Evolutionary conservation across 2,797 vertebrate species (phyloP), one percentile per base, ranked within the genome.

Genomic region (Oophaga sylvatica): DNA sequence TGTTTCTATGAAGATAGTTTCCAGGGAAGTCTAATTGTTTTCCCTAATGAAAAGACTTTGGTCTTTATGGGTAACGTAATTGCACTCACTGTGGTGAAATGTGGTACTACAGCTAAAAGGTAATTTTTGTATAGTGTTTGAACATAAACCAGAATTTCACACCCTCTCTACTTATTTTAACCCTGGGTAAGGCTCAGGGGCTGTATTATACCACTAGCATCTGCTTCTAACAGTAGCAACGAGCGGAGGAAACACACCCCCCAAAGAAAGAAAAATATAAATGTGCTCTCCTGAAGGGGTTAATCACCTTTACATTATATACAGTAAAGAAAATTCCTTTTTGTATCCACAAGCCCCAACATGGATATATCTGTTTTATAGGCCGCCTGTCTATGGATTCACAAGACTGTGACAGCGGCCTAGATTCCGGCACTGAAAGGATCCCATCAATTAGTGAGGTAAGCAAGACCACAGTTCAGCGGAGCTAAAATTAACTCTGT

Each of bases 351-450:
- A 48, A 75, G 5, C 19, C 13, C 20, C 48, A 41, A 75, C 35
- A 13, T 75, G 41, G 71, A 75, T 19, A 5, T 71, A 71, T 71
- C 73, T 56, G 48, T n/a, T 91, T 71, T 15, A 22, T 92, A 99
- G 97, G 96, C 17, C 95, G 93, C 1, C 92, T 96, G 0, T 97
- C 96, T 0, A 12, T 97, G 90, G 97, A 97, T 89, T 96, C 95
- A 0, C 94, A 94, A 57, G 97, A 98, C 11, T 96, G 95, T 15
- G 97, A 98, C 92, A 92, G 97, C 80, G 95, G 97, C 92, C 91
- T 93, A 94, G 90, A 89, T 6, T 92, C 90, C 0, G 93, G 94
- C n/a, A 91, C 93, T 0, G 94, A 95, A 53, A 91, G 94, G 20
- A 91, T 94, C 71, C 91, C 93, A 0, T 94, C 94, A 0, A 1